Evolutionary conservation across 2,797 vertebrate species (phyloP), one percentile per base, ranked within the genome.

Genomic region (Urocyon cinereoargenteus): DNA sequence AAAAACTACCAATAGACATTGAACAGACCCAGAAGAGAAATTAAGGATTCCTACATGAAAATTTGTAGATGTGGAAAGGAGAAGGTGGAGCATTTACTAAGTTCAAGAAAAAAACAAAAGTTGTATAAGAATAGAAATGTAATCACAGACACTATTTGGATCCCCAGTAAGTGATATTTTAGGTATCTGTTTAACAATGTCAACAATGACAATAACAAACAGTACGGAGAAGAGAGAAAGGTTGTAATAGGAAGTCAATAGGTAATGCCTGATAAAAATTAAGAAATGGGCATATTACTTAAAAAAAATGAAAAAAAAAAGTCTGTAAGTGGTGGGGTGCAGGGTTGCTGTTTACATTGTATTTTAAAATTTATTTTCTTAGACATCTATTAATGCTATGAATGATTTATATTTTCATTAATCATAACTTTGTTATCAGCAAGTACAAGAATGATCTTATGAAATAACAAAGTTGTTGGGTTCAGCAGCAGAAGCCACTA

Each of bases 281-380:
- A 91, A 70, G 36, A 83, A 31, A 57, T 0, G 9, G 18, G 11
- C 8, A 4, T 31, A 36, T 66, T 81, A 24, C 36, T 70, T 51
- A 61, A 31, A 77, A 77, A 82, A 93, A 66, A 82, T 19, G 24
- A n/a, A 6, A 72, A 77, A 72, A 77, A 78, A n/a, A 61, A 18
- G 40, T 15, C 11, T 73, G 8, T 68, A 83, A 66, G 36, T 2
- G 3, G 13, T 6, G 5, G 22, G 28, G 28, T 34, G 4, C 9
- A 24, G 13, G 11, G 31, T 21, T 36, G 59, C 55, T 55, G 11
- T 51, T 59, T 66, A 21, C 9, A 77, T 45, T 57, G 19, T 62
- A 21, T 95, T 78, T 86, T 57, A 14, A 86, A 78, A 85, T 8
- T 77, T 26, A 24, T n/a, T 79, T 95, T 91, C 91, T 24, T 61